Base-by-base conservation (phyloP, 1,140 invertebrate genomes). In the Drosophila sechellia region DNA sequence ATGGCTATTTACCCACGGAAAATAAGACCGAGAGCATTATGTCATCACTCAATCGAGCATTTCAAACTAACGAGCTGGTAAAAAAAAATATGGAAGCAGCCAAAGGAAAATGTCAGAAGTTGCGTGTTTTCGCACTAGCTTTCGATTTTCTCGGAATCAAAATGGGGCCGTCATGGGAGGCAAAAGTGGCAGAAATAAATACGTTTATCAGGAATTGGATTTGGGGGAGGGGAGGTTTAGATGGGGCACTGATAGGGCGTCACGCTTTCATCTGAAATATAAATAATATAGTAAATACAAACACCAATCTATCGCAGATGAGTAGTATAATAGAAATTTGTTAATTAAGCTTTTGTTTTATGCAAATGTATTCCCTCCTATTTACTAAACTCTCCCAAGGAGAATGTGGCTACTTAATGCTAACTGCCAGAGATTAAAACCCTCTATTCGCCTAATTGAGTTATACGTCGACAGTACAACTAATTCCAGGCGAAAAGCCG, bases 41-140 rank as follows among this genome's bases (percentile, higher is more conserved):
- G 83, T 87, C 83, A 87, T 89, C 52, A 17, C 45, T 17, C 8
- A 42, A 8, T 42, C 8, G 40, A 45, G 58, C 66, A 69, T 79
- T 76, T 83, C 46, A 43, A 69, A 68, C 34, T 13, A 54, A 53
- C 39, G 40, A 49, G 20, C 12, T 48, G 39, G 27, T 2, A 20
- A 5, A 22, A 22, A 20, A 22, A 43, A 45, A 57, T 53, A 27
- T 25, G 5, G 6, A 40, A 42, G 43, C 15, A 66, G 25, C 40
- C 50, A 48, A 46, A 46, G 42, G 59, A 72, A 80, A 85, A 85
- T 85, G 84, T 76, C 77, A 81, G 83, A 79, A 53, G 79, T 83
- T 77, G 84, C 84, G 84, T 87, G 83, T 72, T 79, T 79, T 72
- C 59, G 71, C 65, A 70, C 53, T 43, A 39, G 80, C 76, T 89